phyloP scores from a whole-genome alignment of 2,113 vertebrate species.

The Pelecanus crispus region DNA sequence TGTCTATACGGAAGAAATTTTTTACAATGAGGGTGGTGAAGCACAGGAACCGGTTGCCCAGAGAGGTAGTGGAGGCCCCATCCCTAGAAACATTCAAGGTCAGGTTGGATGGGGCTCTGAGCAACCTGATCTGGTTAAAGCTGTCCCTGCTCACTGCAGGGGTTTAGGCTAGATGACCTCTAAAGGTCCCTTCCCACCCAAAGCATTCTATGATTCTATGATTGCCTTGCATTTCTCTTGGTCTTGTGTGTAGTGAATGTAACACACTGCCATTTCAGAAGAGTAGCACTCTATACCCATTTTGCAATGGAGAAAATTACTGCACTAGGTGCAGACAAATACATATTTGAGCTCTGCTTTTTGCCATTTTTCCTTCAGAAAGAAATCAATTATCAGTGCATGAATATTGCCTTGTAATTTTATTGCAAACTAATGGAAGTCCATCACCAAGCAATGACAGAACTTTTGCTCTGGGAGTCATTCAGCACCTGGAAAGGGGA shows the following conservation, averaged over 20 bases:
- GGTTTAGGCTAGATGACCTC: too few species aligned
- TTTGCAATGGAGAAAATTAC: neutral
- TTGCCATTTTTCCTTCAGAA: neutral
- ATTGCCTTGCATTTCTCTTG: neutral
- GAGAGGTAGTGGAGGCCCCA: too few species aligned
- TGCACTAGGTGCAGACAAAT: neutral
- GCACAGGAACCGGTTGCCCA: too few species aligned
- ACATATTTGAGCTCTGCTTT: neutral
- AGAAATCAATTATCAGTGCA: neutral
- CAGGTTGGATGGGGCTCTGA: too few species aligned
- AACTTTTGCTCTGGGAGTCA: neutral
- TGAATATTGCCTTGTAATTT: neutral
- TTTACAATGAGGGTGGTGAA: too few species aligned
- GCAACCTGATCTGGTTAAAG: too few species aligned
- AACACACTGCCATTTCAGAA: neutral
- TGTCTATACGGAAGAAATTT: too few species aligned
- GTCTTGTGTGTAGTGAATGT: neutral
- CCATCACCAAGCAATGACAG: neutral
- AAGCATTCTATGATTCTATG: too few species aligned
- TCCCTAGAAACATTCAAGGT: too few species aligned
- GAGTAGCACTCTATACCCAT: neutral
- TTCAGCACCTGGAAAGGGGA: neutral
- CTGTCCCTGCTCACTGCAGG: too few species aligned
- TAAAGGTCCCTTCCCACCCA: too few species aligned
- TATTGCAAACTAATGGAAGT: constrained; percentile 2